Evolutionary conservation across 1,140 invertebrate species (phyloP), one percentile per base, ranked within the genome.

Genomic region (Apis florea): DNA sequence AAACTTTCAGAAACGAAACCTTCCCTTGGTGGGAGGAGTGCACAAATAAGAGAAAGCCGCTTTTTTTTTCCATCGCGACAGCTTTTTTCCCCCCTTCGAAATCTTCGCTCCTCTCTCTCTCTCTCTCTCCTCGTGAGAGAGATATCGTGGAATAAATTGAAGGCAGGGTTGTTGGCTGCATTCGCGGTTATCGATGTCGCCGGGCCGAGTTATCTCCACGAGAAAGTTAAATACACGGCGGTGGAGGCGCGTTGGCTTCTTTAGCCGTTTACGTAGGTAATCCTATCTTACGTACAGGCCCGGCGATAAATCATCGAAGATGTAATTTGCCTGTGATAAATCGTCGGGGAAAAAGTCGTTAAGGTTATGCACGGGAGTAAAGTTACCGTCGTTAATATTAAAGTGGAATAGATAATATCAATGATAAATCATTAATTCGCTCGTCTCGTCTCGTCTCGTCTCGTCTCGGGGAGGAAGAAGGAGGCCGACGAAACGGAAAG

Each of bases 1-100:
- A 89, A 89, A 88, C 88, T 89, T 89, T 88, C 87, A 85, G 84
- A 89, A n/a, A 77, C 72, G 80, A 66, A 69, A 79, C n/a, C n/a
- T 40, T 40, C 31, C 2, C 31, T 5, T 74, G 76, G 78, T 79
- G 82, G 8, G 53, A 24, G 12, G 24, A n/a, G 85, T 87, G 82
- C 85, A 81, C 76, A 81, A 89, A 86, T 88, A 89, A 89, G 88
- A 88, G 82, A 83, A n/a, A 86, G 74, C 56, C 68, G 17, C 51
- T 31, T 49, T 70, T 40, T 51, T 66, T 83, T 86, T 86, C 24
- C 82, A 49, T 72, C 47, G 54, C 58, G 72, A 71, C 70, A 83
- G n/a, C n/a, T n/a, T n/a, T n/a, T n/a, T n/a, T n/a, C n/a, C n/a
- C n/a, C n/a, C n/a, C n/a, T n/a, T n/a, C n/a, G n/a, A n/a, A n/a